phyloP scores from a whole-genome alignment of 2,888 invertebrate species.

The Schizotus pectinicornis region DNA sequence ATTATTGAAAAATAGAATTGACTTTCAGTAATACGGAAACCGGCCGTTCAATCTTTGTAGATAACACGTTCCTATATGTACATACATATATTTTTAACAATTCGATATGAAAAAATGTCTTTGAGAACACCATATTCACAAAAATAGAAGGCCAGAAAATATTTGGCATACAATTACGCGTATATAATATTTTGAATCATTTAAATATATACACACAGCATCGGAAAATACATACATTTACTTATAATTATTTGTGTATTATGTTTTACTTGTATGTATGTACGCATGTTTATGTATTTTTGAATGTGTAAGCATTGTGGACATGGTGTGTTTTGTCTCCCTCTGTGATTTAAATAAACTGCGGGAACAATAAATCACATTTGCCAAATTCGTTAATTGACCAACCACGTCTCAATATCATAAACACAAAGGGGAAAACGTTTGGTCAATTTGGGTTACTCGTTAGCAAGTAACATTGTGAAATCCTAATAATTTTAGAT shows the following conservation, averaged over 20 bases:
- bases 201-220: conserved; percentile 55
- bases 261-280: conserved; percentile 43
- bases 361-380: not conserved
- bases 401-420: conserved; percentile 2
- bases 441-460: not conserved
- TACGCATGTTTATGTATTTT: conserved; percentile 56
- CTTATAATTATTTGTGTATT: conserved; percentile 46
- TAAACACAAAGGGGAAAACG: conserved; percentile 11
- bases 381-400: not conserved
- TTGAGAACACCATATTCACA: conserved; percentile 41
- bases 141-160: conserved; percentile 50
- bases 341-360: conserved; percentile 40
- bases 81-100: conserved; percentile 26
- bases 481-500: not conserved
- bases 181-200: conserved; percentile 54
- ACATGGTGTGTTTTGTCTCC: conserved; percentile 48
- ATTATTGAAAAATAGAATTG: conserved; percentile 58
- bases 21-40: conserved; percentile 56
- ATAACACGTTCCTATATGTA: conserved; percentile 34
- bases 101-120: conserved; percentile 34
- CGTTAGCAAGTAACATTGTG: not conserved
- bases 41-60: conserved; percentile 50
- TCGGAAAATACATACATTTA: conserved; percentile 60
- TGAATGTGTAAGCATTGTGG: conserved; percentile 60
- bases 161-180: conserved; percentile 58